Conservation (phyloP, 2,888 invertebrate species). For the Euspilapteryx auroguttella region DNA sequence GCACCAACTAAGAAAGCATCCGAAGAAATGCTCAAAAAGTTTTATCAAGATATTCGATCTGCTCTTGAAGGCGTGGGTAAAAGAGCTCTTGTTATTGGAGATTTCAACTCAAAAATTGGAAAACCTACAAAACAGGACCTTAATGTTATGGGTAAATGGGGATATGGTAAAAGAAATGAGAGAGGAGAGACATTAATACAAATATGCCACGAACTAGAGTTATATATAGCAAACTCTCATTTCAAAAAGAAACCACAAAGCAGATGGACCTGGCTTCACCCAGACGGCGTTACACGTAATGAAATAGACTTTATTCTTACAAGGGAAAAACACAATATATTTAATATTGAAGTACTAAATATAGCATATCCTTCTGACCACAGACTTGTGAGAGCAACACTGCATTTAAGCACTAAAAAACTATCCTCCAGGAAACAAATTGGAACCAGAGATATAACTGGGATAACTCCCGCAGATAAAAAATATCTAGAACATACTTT, state of each 20-base stretch:
- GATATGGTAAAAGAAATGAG: slow-evolving; percentile 8
- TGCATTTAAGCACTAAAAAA: not conserved
- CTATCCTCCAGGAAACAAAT: not conserved
- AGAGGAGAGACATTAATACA: slow-evolving; percentile 9
- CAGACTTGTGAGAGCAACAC: not conserved
- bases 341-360: not conserved
- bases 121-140: not conserved
- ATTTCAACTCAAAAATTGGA: slow-evolving; percentile 3
- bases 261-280: slow-evolving; percentile 9
- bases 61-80: not conserved
- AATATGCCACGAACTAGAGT: no score
- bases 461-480: not conserved
- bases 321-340: slow-evolving; percentile 4
- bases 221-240: no score
- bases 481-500: not conserved
- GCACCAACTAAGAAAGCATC: not conserved
- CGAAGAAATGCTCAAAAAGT: not conserved
- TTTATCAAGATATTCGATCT: no score
- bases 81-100: not conserved
- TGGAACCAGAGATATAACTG: not conserved
- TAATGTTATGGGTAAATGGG: not conserved
- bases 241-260: slow-evolving; percentile 7
- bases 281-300: no score
- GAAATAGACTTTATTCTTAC: no score
- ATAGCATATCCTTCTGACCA: slow-evolving; percentile 1